These are phyloP conservation scores for Toxonevra muliebris DNA, from an alignment of 2,888 invertebrate genomes.

Conservation along the genomic window DNA sequence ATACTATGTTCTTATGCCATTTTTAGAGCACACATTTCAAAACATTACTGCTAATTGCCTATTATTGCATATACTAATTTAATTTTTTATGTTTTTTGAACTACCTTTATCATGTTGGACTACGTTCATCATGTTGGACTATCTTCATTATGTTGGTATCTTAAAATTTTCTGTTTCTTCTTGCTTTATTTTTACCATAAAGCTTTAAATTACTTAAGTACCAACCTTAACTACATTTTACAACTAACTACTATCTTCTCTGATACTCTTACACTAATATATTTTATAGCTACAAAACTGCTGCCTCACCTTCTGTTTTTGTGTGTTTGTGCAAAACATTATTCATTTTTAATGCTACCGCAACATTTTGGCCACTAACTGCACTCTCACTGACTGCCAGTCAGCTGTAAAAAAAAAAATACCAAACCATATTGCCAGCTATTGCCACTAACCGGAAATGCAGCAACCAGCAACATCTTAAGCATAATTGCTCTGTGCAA, in stretches of 20 bases:
- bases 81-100: no score
- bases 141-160: no score
- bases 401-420: background rate
- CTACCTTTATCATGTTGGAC: no score
- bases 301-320: constrained; percentile 26
- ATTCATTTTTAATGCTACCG: constrained; percentile 58
- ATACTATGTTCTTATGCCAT: no score
- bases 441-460: constrained; percentile 3
- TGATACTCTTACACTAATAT: no score
- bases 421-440: background rate
- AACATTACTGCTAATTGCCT: no score
- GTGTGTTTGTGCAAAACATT: constrained; percentile 39
- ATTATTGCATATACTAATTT: no score
- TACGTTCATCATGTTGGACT: no score
- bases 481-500: constrained; percentile 52
- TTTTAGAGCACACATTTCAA: no score
- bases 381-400: constrained; percentile 34
- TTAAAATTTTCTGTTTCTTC: no score
- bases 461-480: constrained; percentile 47
- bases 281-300: background rate
- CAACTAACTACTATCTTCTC: background rate
- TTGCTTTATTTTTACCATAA: background rate
- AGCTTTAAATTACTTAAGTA: constrained; percentile 22
- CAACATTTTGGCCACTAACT: constrained; percentile 54
- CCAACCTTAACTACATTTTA: constrained; percentile 13